Base-by-base conservation (phyloP, 1,140 invertebrate genomes). In the Atta colombica region DNA sequence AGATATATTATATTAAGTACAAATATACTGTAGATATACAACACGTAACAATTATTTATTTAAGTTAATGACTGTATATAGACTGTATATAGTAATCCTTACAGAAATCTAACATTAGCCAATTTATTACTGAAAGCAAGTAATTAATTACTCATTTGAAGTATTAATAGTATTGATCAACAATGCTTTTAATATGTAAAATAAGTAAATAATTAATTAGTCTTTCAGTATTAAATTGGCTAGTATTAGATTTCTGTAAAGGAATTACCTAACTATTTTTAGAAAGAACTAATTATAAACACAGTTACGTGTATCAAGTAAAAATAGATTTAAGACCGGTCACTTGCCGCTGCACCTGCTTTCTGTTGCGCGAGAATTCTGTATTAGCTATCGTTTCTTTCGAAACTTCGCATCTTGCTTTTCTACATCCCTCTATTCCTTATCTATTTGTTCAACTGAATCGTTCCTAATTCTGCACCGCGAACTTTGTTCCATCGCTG, bases 401-500 rank as follows among this genome's bases (percentile, higher is more conserved):
- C 6, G 66, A 51, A 28, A 51, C 18, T 10, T 51, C 18, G 16
- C 31, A n/a, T 58, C 35, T 25, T 45, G 45, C 49, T 71, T 3
- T 5, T 16, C 35, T 16, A n/a, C 18, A 18, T 65, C 61, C 49
- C 25, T 69, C 74, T 51, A 4, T 69, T 25, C 16, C 7, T 65
- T 21, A 25, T 69, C 31, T 45, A 45, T 1, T 51, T 39, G 21
- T 10, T 39, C 49, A 31, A 10, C 39, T 35, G 49, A 81, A n/a
- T 55, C n/a, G 49, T 74, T 45, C 10, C 14, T 39, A n/a, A 35
- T 74, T 61, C 39, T 45, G 14, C 18, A 10, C 10, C 53, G 68
- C 35, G 68, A 63, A 35, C 58, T 61, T 61, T 1, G 25, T 80
- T 82, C 61, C 49, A 7, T 55, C 49, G 49, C 28, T 12, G 58